These are phyloP conservation scores for Hylia prasina DNA, from an alignment of 2,113 vertebrate genomes.

Conservation along the genomic window DNA sequence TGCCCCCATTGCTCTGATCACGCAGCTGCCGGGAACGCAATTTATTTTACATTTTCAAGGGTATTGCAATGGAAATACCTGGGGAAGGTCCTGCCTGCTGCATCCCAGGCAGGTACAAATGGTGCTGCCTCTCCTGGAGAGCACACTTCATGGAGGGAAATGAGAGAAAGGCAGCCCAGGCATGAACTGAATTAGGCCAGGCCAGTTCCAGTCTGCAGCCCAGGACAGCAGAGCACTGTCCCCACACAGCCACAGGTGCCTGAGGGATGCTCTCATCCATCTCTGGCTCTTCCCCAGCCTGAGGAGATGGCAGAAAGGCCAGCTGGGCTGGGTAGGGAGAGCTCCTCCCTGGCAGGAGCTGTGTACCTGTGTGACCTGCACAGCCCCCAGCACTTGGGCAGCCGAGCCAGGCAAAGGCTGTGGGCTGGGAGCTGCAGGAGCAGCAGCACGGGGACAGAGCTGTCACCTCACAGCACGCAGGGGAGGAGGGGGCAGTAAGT, in stretches of 20 bases:
- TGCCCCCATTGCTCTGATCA: neutral
- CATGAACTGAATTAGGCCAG: neutral
- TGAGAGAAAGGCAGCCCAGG: neutral
- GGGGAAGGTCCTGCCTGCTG: neutral
- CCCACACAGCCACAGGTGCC: neutral
- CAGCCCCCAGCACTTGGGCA: neutral
- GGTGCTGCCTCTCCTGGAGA: neutral
- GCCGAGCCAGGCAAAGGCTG: rapidly evolving
- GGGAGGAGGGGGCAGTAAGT: neutral
- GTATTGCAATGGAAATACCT: neutral
- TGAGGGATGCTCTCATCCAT: neutral
- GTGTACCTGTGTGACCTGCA: neutral
- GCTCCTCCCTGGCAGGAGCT: neutral
- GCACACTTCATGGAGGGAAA: neutral
- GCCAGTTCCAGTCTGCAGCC: neutral
- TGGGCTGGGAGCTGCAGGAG: neutral
- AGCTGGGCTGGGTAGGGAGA: neutral
- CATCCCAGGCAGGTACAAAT: neutral
- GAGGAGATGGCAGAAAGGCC: neutral
- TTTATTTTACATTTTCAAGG: neutral
- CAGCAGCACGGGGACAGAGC: neutral
- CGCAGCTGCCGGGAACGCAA: neutral
- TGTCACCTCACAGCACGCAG: neutral
- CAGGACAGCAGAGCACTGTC: neutral
- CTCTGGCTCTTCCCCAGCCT: neutral